phyloP scores from a whole-genome alignment of 2,113 vertebrate genomes.

The Elephantulus edwardii region DNA sequence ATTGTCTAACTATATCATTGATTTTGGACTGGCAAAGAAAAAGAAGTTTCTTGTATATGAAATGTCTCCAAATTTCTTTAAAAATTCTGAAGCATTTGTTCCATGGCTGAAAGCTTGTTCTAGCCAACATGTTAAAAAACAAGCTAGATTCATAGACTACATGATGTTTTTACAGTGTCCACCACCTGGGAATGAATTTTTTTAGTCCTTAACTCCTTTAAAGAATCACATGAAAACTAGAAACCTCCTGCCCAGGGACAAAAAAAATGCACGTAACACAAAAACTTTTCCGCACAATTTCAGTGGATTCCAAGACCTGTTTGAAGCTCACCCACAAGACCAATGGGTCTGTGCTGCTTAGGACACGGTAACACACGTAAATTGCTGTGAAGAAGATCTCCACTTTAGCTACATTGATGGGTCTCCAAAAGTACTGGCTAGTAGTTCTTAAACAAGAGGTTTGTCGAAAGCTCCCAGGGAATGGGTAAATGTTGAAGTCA shows the following conservation, averaged over 20 bases:
- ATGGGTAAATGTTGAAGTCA: neutral
- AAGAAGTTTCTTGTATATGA: neutral
- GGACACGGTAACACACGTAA: conserved; percentile 38
- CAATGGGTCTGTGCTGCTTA: neutral
- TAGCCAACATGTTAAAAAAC: neutral
- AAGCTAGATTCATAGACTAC: neutral
- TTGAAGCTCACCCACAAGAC: neutral
- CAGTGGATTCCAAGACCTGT: neutral
- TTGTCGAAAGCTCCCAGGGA: neutral
- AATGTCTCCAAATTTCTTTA: neutral
- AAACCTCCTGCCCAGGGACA: neutral
- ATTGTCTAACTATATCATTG: neutral
- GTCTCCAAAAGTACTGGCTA: conserved; percentile 7
- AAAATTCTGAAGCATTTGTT: conserved; percentile 34
- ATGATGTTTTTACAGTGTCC: neutral
- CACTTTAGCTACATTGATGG: neutral
- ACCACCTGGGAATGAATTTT: neutral
- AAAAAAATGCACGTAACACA: neutral
- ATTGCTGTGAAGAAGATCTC: conserved; percentile 21
- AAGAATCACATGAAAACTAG: conserved; percentile 27
- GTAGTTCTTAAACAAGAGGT: conserved; percentile 21
- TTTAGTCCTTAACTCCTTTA: conserved; percentile 4
- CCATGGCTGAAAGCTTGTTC: neutral
- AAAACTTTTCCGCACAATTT: neutral
- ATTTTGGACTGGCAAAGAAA: neutral